Evolutionary conservation across 2,797 vertebrate genomes (phyloP).

Genomic region (Amazona finschi): DNA sequence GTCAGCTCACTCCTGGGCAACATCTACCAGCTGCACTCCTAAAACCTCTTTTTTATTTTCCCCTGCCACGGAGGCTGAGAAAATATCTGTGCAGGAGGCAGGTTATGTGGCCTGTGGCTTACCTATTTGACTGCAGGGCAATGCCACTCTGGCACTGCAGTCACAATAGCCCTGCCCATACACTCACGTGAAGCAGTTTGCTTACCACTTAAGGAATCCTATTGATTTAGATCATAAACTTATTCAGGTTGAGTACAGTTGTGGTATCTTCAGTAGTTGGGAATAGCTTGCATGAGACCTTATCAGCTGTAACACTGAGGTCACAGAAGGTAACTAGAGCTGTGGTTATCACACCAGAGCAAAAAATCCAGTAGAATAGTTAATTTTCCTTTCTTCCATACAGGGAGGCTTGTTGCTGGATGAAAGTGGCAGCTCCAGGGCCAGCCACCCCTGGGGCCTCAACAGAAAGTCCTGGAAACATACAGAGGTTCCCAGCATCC

Average conservation of each 20-base stretch:
- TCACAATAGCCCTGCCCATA: background rate
- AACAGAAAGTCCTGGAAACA: background rate
- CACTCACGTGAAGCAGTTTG: background rate
- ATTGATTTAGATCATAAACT: background rate
- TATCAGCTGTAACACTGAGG: background rate
- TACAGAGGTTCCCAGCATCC: background rate
- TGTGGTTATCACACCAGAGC: background rate
- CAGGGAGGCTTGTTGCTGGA: background rate
- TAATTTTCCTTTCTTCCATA: background rate
- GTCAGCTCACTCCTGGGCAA: background rate
- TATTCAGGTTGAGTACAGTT: background rate
- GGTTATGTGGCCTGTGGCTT: background rate
- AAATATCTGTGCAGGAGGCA: background rate
- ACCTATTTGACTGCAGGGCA: background rate
- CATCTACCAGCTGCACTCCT: background rate
- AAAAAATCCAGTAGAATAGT: background rate
- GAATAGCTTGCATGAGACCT: background rate
- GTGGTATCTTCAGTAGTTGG: background rate
- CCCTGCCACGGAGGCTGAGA: background rate
- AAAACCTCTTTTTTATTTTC: background rate
- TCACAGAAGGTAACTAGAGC: background rate
- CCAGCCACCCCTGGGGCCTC: background rate
- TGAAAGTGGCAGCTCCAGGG: background rate
- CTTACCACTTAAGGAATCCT: background rate
- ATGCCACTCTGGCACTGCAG: background rate